Conservation (phyloP, 1,140 invertebrate species). For the Hylaeus volcanicus region DNA sequence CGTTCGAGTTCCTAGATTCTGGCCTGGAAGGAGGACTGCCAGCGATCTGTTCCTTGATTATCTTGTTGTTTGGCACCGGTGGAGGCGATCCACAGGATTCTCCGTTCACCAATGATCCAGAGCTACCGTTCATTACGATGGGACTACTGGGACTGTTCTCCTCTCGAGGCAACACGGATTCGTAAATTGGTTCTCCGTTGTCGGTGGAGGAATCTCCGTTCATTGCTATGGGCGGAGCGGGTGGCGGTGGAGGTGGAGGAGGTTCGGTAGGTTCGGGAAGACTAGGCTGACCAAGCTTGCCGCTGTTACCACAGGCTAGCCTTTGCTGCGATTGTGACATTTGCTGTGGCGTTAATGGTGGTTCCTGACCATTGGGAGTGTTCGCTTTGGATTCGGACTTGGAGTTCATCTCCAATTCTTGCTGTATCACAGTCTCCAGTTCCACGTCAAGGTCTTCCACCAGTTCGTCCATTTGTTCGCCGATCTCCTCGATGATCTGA, state of each 20-base stretch:
- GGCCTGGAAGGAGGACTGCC: constrained; percentile 67
- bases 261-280: constrained; percentile 89
- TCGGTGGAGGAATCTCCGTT: constrained; percentile 69
- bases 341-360: constrained; percentile 53
- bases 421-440: constrained; percentile 84
- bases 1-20: constrained; percentile 64
- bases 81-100: constrained; percentile 82
- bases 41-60: constrained; percentile 67
- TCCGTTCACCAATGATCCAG: constrained; percentile 67
- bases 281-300: constrained; percentile 77
- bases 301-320: constrained; percentile 42
- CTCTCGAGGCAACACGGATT: constrained; percentile 88
- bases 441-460: constrained; percentile 90
- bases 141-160: constrained; percentile 75
- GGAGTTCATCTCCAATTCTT: constrained; percentile 78
- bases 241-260: constrained; percentile 80
- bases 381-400: constrained; percentile 75
- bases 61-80: constrained; percentile 73
- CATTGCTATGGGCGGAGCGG: constrained; percentile 64
- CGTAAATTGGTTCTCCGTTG: constrained; percentile 89
- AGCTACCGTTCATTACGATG: constrained; percentile 72
- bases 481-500: constrained; percentile 91
- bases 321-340: constrained; percentile 58
- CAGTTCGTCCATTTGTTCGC: constrained; percentile 90
- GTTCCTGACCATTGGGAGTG: constrained; percentile 73